phyloP scores from a whole-genome alignment of 1,140 invertebrate species.

The Drosophila baimaii region DNA sequence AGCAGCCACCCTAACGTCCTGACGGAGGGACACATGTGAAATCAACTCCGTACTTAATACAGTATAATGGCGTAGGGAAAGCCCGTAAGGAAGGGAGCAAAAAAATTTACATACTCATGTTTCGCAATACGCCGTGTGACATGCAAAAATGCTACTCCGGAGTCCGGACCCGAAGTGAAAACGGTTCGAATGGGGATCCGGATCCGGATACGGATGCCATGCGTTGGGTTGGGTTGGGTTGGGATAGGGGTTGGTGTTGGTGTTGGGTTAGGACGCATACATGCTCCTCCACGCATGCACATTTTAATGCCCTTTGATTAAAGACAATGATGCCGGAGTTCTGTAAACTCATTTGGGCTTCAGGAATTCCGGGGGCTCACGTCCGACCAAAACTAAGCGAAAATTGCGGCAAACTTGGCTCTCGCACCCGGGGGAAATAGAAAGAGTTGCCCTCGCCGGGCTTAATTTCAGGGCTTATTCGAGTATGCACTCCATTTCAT shows the following conservation, averaged over 20 bases:
- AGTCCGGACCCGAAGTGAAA: constrained; percentile 3
- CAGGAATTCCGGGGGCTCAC: constrained; percentile 53
- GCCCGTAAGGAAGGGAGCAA: constrained; percentile 21
- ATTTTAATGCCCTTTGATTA: constrained; percentile 54
- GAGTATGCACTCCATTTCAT: constrained; percentile 44
- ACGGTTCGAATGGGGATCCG: constrained; percentile 15
- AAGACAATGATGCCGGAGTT: constrained; percentile 65
- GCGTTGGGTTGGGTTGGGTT: constrained; percentile 19
- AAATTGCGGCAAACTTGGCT: constrained; percentile 60
- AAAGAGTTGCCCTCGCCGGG: constrained; percentile 52
- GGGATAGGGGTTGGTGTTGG: constrained; percentile 10
- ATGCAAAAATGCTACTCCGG: constrained; percentile 61
- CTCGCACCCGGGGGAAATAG: constrained; percentile 58
- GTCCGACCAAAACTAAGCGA: constrained; percentile 48
- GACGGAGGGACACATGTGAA: constrained; percentile 56
- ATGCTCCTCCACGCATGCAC: constrained; percentile 34
- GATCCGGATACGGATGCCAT: constrained; percentile 8
- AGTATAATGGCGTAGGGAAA: constrained; percentile 55
- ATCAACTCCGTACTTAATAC: constrained; percentile 75
- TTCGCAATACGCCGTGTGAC: constrained; percentile 65
- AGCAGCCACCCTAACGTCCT: constrained; percentile 21
- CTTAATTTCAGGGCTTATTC: constrained; percentile 66
- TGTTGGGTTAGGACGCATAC: background rate
- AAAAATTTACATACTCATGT: constrained; percentile 79
- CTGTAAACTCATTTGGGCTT: constrained; percentile 32